phyloP scores from a whole-genome alignment of 1,140 invertebrate genomes.

The Leptestheria dahalacensis region DNA sequence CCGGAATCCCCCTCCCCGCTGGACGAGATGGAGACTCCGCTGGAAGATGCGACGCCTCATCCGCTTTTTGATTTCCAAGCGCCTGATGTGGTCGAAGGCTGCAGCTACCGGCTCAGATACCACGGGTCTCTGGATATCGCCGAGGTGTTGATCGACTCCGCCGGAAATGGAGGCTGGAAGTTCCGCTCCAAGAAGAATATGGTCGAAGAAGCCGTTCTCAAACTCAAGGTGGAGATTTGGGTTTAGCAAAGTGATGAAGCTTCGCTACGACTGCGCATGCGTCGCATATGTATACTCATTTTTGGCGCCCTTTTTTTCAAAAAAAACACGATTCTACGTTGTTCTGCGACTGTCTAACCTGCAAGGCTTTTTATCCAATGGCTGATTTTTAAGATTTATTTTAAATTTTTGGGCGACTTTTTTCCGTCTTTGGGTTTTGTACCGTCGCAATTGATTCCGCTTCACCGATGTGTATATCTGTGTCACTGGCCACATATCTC shows the following conservation, averaged over 20 bases:
- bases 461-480: background rate
- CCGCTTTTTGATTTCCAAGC: conserved; percentile 11
- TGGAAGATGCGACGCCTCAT: conserved; percentile 5
- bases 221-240: conserved; percentile 68
- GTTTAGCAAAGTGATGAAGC: background rate
- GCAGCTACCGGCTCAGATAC: conserved; percentile 63
- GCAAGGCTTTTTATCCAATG: too few species aligned
- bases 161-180: conserved; percentile 30
- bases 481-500: background rate
- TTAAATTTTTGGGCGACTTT: too few species aligned
- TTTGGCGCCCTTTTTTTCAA: too few species aligned
- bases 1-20: background rate
- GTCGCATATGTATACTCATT: too few species aligned
- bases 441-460: too few species aligned
- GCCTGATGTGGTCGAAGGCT: conserved; percentile 35
- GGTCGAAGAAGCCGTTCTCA: conserved; percentile 90
- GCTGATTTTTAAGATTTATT: too few species aligned
- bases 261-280: too few species aligned
- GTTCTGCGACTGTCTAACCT: too few species aligned
- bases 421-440: too few species aligned
- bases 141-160: conserved; percentile 31
- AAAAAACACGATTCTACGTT: too few species aligned
- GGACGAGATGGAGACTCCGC: background rate
- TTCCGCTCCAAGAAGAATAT: conserved; percentile 65
- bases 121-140: conserved; percentile 70